A percentile compares a stretch with the other conserved stretches of the same genome.
Evolutionary conservation across 2,888 invertebrate genomes (phyloP).

Genomic region (Mellilla xanthometata): DNA sequence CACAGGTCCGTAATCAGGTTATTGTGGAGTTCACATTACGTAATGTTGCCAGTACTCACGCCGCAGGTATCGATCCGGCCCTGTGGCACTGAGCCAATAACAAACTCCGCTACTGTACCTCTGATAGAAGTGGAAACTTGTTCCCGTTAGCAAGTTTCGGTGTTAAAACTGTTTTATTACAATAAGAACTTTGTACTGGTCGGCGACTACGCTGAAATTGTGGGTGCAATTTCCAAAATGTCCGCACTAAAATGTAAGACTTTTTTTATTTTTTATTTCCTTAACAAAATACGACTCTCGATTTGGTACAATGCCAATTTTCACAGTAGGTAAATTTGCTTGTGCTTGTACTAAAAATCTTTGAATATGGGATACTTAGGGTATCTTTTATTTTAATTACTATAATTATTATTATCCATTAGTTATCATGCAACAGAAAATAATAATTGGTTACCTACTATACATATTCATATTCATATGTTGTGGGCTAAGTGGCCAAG

Average conservation of each 20-base stretch:
- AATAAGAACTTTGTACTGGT: slow-evolving; percentile 37
- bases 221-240: slow-evolving; percentile 12
- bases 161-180: slow-evolving; percentile 52
- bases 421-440: too few relatives aligned
- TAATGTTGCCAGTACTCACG: slow-evolving; percentile 47
- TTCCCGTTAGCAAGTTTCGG: slow-evolving; percentile 49
- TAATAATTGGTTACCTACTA: too few relatives aligned
- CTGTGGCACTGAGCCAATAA: slow-evolving; percentile 74
- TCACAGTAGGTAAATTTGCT: too few relatives aligned
- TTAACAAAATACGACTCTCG: too few relatives aligned
- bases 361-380: too few relatives aligned
- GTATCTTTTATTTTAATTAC: too few relatives aligned
- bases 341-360: too few relatives aligned
- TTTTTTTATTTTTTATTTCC: too few relatives aligned
- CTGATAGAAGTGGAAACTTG: slow-evolving; percentile 54
- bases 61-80: slow-evolving; percentile 65
- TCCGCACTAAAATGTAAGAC: background rate
- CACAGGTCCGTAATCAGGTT: slow-evolving; percentile 39
- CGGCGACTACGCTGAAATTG: slow-evolving; percentile 18
- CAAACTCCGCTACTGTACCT: slow-evolving; percentile 53
- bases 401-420: too few relatives aligned
- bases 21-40: slow-evolving; percentile 60
- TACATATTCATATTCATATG: too few relatives aligned
- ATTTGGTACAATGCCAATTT: too few relatives aligned
- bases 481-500: too few relatives aligned